phyloP scores from a whole-genome alignment of 2,113 vertebrate genomes.

The Siphamia tubifer region DNA sequence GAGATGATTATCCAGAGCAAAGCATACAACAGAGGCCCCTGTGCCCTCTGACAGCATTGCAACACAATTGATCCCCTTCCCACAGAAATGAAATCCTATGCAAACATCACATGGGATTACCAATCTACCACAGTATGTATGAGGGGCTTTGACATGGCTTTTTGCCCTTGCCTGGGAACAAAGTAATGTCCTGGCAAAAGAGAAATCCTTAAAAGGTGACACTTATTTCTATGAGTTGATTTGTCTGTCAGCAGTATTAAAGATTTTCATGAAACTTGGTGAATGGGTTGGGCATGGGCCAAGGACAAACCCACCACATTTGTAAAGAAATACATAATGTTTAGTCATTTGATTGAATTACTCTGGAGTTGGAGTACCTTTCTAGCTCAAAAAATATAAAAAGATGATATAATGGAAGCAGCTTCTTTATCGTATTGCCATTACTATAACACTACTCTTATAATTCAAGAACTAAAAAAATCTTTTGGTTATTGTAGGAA shows the following conservation, averaged over 20 bases:
- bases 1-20: constrained; percentile 74
- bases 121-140: constrained; percentile 32
- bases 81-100: constrained; percentile 46
- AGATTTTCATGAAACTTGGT: no score
- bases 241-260: background rate
- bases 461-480: no score
- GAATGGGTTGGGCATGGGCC: no score
- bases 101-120: constrained; percentile 63
- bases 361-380: no score
- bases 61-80: constrained; percentile 45
- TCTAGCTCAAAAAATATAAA: no score
- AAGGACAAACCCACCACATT: no score
- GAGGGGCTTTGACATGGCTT: constrained; percentile 40
- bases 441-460: background rate
- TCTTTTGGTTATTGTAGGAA: background rate
- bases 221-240: background rate
- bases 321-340: no score
- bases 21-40: constrained; percentile 50
- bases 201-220: background rate
- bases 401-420: constrained; percentile 1
- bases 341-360: no score
- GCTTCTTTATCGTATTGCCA: background rate
- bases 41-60: constrained; percentile 42
- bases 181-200: background rate
- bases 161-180: constrained; percentile 34